Base-by-base conservation (phyloP, 2,113 vertebrate species). In the Lampris incognitus region DNA sequence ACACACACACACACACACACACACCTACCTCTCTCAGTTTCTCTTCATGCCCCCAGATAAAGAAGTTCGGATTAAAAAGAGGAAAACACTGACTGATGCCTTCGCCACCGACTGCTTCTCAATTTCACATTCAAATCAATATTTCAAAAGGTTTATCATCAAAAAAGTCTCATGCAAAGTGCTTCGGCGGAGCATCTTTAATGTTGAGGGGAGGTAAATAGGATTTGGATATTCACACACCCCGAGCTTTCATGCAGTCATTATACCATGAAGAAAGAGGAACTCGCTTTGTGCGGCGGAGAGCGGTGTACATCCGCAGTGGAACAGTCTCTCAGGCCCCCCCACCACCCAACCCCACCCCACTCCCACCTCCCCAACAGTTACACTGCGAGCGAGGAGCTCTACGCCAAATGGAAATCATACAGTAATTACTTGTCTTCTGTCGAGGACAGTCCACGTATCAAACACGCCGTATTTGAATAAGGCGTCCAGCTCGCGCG, bases 111-210 rank as follows among this genome's bases (percentile, higher is more conserved):
- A 66, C 76, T 57, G 61, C 69, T 65, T 78, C 85, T 85, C 76
- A 80, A 85, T 89, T 89, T 88, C 81, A 89, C 71, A 88, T 89
- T 91, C 74, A 91, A 89, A 90, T 92, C 84, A 87, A 88, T 86
- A 79, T 90, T 87, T 92, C 76, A 87, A 85, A 89, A 84, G 88
- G 83, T 81, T 85, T 85, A 84, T 87, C 90, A 84, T 91, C 86
- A 92, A 88, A 85, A 24, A 82, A 85, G 40, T 87, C 84, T 78
- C 13, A 6, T 74, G 81, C 70, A 80, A 82, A 85, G 78, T 80
- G 74, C 79, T 82, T 61, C 64, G 73, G 4, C 73, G 50, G 24
- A 83, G 76, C 69, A 78, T 81, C 69, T 71, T 84, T 83, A 84
- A 85, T 87, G 82, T 88, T 44, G 82, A 65, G 48, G 62, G 69